These are phyloP conservation scores for Dendroctonus valens DNA, from an alignment of 1,140 invertebrate species.

Conservation along the genomic window DNA sequence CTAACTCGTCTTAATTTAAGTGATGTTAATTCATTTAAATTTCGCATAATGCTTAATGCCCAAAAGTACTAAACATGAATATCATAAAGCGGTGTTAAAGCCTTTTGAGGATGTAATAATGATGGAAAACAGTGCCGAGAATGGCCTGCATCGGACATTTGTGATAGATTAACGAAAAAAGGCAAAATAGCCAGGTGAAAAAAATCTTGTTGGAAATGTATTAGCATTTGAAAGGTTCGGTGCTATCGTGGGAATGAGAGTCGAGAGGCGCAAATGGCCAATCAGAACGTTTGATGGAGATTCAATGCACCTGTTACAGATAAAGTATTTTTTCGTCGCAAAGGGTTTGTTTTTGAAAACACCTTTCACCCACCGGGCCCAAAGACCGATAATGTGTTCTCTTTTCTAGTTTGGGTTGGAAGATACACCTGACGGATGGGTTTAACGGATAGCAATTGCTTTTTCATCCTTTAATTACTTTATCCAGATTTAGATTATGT, in stretches of 20 bases:
- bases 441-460: too few species aligned
- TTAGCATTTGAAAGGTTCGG: constrained; percentile 4
- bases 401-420: background rate
- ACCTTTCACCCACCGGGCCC: constrained; percentile 14
- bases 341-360: constrained; percentile 18
- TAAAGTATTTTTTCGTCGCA: constrained; percentile 12
- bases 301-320: constrained; percentile 21
- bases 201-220: constrained; percentile 1
- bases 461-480: too few species aligned
- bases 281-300: constrained; percentile 14
- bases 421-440: constrained; percentile 15
- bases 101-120: too few species aligned
- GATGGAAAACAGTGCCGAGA: too few species aligned
- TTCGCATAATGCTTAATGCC: too few species aligned
- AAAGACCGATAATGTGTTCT: background rate
- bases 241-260: constrained; percentile 18
- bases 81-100: too few species aligned
- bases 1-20: too few species aligned
- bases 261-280: constrained; percentile 5
- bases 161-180: too few species aligned
- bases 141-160: too few species aligned
- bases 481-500: too few species aligned
- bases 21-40: too few species aligned
- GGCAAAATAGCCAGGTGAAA: constrained; percentile 6
- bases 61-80: too few species aligned